Evolutionary conservation across 2,797 vertebrate species (phyloP).

Genomic region (Morus bassanus): DNA sequence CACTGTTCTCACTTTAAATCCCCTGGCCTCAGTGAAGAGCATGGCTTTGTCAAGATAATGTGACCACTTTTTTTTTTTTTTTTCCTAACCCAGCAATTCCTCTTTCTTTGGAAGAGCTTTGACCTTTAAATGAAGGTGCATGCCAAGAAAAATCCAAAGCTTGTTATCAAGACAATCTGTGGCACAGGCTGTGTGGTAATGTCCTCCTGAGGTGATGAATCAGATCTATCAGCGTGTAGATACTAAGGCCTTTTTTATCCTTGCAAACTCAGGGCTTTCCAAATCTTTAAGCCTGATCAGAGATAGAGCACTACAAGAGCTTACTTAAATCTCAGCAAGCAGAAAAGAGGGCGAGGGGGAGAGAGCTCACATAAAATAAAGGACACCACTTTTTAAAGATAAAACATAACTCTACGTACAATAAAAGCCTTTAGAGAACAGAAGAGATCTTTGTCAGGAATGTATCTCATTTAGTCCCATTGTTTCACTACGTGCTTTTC

Average conservation of each 20-base stretch:
- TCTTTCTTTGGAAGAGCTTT: not conserved
- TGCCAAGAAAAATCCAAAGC: not conserved
- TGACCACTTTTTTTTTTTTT: not conserved
- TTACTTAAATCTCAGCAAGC: constrained; percentile 71
- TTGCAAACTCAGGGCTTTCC: constrained; percentile 70
- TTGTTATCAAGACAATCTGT: constrained; percentile 50
- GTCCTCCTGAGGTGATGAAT: constrained; percentile 46
- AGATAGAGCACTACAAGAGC: constrained; percentile 64
- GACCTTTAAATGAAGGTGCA: constrained; percentile 46
- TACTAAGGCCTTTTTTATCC: constrained; percentile 56
- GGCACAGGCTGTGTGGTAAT: constrained; percentile 15
- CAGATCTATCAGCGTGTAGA: constrained; percentile 61
- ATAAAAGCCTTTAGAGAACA: constrained; percentile 66
- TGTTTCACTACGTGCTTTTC: constrained; percentile 62
- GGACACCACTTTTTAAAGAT: constrained; percentile 62
- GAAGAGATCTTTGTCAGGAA: constrained; percentile 72
- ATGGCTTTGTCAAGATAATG: not conserved
- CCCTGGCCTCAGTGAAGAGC: not conserved
- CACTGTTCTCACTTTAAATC: not conserved
- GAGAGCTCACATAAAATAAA: constrained; percentile 59
- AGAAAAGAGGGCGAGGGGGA: not conserved
- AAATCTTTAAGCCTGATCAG: constrained; percentile 73
- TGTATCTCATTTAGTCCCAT: constrained; percentile 73
- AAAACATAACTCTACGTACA: constrained; percentile 59
- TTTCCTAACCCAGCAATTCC: not conserved